phyloP scores from a whole-genome alignment of 2,113 vertebrate genomes.

The Xenus cinereus region DNA sequence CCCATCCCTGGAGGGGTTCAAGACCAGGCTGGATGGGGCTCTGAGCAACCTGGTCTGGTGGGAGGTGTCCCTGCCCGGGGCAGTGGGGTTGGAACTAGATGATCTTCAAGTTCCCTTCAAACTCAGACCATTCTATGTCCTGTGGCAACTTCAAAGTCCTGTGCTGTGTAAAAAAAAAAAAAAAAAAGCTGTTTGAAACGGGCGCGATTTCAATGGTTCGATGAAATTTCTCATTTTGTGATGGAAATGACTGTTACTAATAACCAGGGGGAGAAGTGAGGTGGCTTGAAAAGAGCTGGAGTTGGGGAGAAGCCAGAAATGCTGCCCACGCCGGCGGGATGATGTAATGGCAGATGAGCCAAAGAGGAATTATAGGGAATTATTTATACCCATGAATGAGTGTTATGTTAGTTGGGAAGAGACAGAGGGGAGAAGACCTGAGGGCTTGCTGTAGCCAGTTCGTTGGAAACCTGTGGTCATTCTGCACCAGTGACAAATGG shows the following conservation, averaged over 20 bases:
- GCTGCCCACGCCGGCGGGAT: background rate
- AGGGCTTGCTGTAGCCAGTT: background rate
- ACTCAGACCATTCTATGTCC: background rate
- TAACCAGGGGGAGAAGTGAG: background rate
- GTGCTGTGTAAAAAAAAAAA: background rate
- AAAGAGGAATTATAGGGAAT: background rate
- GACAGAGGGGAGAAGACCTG: background rate
- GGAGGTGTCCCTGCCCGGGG: background rate
- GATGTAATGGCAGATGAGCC: background rate
- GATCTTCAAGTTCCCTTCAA: background rate
- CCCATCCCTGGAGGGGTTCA: background rate
- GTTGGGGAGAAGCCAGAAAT: background rate
- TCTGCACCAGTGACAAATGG: background rate
- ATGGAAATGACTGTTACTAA: background rate
- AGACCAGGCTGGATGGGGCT: background rate
- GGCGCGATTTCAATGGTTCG: background rate
- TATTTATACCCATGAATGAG: slow-evolving; percentile 6
- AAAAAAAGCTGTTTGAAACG: background rate
- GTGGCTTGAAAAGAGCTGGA: background rate
- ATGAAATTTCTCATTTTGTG: background rate
- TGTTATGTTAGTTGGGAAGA: background rate
- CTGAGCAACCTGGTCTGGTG: background rate
- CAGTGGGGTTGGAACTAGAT: background rate
- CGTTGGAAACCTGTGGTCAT: slow-evolving; percentile 1
- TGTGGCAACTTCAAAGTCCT: background rate